Evolutionary conservation across 1,140 invertebrate genomes (phyloP), one percentile per base, ranked within the genome.

Genomic region (Pogonomyrmex californicus): DNA sequence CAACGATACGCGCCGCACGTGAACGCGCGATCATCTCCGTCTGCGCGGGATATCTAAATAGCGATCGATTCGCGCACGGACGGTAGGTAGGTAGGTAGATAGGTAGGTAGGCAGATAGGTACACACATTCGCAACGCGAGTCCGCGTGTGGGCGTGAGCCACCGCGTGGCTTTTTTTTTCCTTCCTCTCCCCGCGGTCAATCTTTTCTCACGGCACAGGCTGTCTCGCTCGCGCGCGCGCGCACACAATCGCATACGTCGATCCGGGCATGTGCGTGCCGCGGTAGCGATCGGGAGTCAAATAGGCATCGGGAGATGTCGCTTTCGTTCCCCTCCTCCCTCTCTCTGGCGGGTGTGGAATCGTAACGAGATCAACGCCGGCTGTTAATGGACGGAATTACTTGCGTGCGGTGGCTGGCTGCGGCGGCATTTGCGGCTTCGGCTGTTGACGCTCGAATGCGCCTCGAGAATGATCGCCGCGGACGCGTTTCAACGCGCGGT

Each of bases 21-120:
- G 75, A 41, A n/a, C 65, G 79, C 44, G 68, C 49, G 83, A 54
- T 82, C 60, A 54, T 23, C 38, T 56, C 68, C 47, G 17, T 83
- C 33, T 33, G 36, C 79, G 38, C 33, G 58, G 75, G 77, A 88
- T 91, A 91, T 91, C 88, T 90, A 91, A 91, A 91, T 88, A 83
- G 73, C 90, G 82, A 91, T 91, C 89, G 60, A 75, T 73, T 89
- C 75, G 65, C n/a, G 10, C 30, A 68, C 65, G 65, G 47, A 68
- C 85, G 71, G 85, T 78, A 78, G 23, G 41, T 63, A 66, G 71
- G 63, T 23, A 23, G 23, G 23, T 0, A 23, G 23, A 23, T 23
- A 23, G 23, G 47, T 75, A 87, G 71, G 85, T 78, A 78, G 58
- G 73, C 54, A 85, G 70, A 12, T 85, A 41, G 65, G 30, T 71